phyloP scores from a whole-genome alignment of 1,140 invertebrate genomes.

The Cepaea nemoralis region DNA sequence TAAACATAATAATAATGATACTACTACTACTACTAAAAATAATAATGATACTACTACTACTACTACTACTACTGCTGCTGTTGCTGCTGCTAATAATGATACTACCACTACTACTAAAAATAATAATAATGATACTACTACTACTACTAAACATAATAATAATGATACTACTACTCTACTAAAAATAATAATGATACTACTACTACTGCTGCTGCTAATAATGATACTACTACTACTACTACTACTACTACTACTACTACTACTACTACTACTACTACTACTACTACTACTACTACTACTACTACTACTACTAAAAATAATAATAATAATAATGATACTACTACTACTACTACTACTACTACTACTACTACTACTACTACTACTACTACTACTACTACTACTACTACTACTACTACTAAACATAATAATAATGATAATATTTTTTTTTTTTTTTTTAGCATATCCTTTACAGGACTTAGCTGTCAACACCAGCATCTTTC shows the following conservation, averaged over 20 bases:
- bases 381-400: slow-evolving; percentile 19
- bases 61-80: slow-evolving; percentile 1
- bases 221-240: background rate
- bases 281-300: slow-evolving; percentile 4
- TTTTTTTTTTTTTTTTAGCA: no score
- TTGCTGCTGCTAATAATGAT: background rate
- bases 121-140: background rate
- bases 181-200: background rate
- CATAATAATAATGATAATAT: background rate
- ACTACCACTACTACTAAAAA: background rate
- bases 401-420: slow-evolving; percentile 1
- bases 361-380: slow-evolving; percentile 19
- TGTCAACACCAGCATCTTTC: no score
- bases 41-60: background rate
- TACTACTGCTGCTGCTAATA: background rate
- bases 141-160: background rate
- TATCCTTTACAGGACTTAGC: no score
- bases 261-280: slow-evolving; percentile 19
- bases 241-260: background rate
- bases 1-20: background rate
- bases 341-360: slow-evolving; percentile 18
- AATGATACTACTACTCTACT: background rate
- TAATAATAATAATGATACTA: background rate
- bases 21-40: background rate
- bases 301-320: background rate